These are phyloP conservation scores for Heliconius congener DNA, from an alignment of 1,140 invertebrate genomes.

Conservation along the genomic window DNA sequence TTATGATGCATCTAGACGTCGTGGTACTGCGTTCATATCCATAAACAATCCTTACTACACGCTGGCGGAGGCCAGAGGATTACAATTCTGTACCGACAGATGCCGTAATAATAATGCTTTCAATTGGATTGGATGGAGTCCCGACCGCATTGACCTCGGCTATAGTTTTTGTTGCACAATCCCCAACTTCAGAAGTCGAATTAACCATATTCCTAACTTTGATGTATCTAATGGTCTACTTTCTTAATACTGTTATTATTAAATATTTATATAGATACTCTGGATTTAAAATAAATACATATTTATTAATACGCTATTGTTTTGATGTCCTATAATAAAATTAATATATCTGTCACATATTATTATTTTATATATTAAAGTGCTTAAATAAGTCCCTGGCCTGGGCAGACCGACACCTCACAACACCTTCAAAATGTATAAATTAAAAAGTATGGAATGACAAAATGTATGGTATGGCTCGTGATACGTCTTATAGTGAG, in stretches of 20 bases:
- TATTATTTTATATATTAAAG: too few relatives aligned
- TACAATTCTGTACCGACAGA: conserved; percentile 83
- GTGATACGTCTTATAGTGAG: too few relatives aligned
- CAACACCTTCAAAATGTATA: too few relatives aligned
- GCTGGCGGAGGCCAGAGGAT: conserved; percentile 56
- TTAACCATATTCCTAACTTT: conserved; percentile 80
- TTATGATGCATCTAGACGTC: conserved; percentile 77
- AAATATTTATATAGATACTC: too few relatives aligned
- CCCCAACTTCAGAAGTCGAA: conserved; percentile 81
- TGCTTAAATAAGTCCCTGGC: too few relatives aligned
- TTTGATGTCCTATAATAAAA: too few relatives aligned
- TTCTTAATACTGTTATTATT: conserved; percentile 37
- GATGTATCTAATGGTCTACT: conserved; percentile 68
- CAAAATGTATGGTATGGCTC: too few relatives aligned
- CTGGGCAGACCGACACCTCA: too few relatives aligned
- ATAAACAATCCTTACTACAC: conserved; percentile 85
- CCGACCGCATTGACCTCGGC: conserved; percentile 80
- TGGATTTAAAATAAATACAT: neutral
- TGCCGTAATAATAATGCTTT: conserved; percentile 81
- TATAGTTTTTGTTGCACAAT: conserved; percentile 86
- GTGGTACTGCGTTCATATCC: conserved; percentile 83
- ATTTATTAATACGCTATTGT: neutral
- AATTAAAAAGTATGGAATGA: too few relatives aligned
- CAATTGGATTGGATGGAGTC: conserved; percentile 78
- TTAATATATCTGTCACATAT: too few relatives aligned